phyloP scores from a whole-genome alignment of 1,140 invertebrate species.

The Drosophila serrata region DNA sequence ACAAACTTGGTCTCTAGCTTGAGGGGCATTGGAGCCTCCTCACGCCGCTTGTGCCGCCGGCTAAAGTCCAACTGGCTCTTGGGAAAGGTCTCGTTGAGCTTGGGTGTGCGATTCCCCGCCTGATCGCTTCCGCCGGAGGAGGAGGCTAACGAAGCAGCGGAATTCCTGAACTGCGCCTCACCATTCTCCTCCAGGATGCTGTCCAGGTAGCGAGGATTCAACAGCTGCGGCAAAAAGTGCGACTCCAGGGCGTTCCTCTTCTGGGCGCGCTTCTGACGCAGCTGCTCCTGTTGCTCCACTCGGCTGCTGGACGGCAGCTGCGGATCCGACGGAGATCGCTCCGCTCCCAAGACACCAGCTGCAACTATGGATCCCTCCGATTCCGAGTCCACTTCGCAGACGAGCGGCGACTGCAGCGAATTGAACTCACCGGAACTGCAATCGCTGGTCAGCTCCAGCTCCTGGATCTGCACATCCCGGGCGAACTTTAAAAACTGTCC shows the following conservation, averaged over 20 bases:
- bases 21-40: conserved; percentile 64
- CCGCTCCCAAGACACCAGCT: conserved; percentile 7
- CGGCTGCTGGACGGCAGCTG: conserved; percentile 53
- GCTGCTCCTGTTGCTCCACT: conserved; percentile 71
- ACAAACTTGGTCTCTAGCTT: conserved; percentile 75
- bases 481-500: conserved; percentile 56
- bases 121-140: conserved; percentile 16
- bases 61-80: conserved; percentile 77
- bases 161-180: conserved; percentile 83
- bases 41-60: conserved; percentile 61
- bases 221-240: conserved; percentile 87
- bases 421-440: conserved; percentile 72
- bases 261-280: conserved; percentile 81
- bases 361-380: conserved; percentile 38
- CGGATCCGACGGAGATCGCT: conserved; percentile 37
- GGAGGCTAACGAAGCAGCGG: not conserved
- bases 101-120: conserved; percentile 31
- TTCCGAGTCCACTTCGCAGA: conserved; percentile 75
- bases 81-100: conserved; percentile 70
- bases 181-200: conserved; percentile 88
- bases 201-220: conserved; percentile 87
- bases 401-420: conserved; percentile 57
- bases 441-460: conserved; percentile 71
- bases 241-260: conserved; percentile 86
- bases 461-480: conserved; percentile 72